Conservation (phyloP, 2,113 vertebrate species). For the Tamias sibiricus region DNA sequence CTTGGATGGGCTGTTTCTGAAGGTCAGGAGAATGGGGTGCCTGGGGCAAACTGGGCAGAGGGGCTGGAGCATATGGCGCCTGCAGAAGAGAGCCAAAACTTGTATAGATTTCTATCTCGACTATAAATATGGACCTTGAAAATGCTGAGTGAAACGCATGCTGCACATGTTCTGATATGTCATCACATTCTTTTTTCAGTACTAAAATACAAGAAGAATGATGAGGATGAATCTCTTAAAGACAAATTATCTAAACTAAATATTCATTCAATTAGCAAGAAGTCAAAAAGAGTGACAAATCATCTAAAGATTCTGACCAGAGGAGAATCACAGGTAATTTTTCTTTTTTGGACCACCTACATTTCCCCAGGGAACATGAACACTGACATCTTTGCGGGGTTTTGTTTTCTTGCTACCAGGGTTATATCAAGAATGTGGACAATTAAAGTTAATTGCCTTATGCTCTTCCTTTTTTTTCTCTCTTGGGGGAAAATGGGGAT, state of each 20-base stretch:
- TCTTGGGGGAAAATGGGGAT: fast-evolving
- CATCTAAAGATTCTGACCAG: conserved; percentile 95
- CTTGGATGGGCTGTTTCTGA: background rate
- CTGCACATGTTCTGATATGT: background rate
- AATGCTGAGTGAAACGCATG: background rate
- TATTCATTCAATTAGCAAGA: conserved; percentile 98
- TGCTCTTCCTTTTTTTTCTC: background rate
- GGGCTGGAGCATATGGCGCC: background rate
- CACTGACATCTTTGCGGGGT: conserved; percentile 30
- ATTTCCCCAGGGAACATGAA: conserved; percentile 54
- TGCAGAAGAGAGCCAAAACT: background rate
- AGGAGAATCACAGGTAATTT: conserved; percentile 94
- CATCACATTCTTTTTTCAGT: conserved; percentile 87
- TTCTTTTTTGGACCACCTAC: background rate
- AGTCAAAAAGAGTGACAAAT: conserved; percentile 96
- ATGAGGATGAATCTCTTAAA: conserved; percentile 95
- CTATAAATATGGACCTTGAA: background rate
- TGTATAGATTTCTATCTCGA: background rate
- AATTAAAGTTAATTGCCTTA: background rate
- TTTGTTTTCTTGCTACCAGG: background rate
- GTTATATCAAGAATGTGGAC: background rate
- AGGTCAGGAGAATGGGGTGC: background rate
- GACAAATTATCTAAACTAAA: conserved; percentile 95
- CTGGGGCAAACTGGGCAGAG: background rate
- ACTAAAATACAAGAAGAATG: conserved; percentile 95